Conservation (phyloP, 1,140 invertebrate genomes). For the Sinella curviseta region DNA sequence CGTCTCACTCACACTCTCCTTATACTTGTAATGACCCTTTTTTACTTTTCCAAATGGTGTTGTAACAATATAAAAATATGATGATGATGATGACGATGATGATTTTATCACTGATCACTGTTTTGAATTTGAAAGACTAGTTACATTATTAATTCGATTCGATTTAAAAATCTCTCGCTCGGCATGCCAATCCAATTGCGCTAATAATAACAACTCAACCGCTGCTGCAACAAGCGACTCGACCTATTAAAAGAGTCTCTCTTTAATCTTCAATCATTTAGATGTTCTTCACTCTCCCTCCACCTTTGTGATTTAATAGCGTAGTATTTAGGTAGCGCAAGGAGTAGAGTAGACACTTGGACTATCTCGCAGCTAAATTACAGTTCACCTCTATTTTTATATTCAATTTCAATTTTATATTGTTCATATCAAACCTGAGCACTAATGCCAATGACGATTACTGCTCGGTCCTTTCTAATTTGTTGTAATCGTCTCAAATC, state of each 20-base stretch:
- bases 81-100: no score
- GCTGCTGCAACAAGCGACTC: not conserved
- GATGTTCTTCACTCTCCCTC: not conserved
- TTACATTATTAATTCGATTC: not conserved
- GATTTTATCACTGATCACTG: conserved; percentile 20
- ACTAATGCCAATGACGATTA: not conserved
- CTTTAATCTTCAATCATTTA: not conserved
- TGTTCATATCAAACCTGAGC: not conserved
- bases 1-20: no score
- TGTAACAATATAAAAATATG: conserved; percentile 7
- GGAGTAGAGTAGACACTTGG: no score
- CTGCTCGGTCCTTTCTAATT: conserved; percentile 6
- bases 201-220: not conserved
- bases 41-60: not conserved
- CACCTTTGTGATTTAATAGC: not conserved
- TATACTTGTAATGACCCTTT: not conserved
- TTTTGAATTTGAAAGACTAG: not conserved
- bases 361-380: no score
- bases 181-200: not conserved
- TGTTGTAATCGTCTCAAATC: not conserved
- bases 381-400: conserved; percentile 3
- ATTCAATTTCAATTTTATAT: not conserved
- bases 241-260: not conserved
- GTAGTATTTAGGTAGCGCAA: not conserved
- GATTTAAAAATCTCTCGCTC: no score